These are phyloP conservation scores for Mohoua ochrocephala DNA, from an alignment of 2,113 vertebrate genomes.

Conservation along the genomic window DNA sequence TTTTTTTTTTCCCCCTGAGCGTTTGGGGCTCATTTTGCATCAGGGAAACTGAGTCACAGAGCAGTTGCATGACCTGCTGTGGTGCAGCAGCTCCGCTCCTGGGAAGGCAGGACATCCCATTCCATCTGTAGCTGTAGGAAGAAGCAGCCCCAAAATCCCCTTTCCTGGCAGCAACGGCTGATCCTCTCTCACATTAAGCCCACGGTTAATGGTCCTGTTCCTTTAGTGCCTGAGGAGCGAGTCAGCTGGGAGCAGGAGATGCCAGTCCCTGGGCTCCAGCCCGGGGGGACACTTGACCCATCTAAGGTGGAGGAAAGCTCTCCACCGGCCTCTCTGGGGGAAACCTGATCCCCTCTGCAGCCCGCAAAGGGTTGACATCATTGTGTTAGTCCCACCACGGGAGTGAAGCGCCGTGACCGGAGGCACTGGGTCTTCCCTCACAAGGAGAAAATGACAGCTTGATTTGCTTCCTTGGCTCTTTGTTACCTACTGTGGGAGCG, in stretches of 20 bases:
- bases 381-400: not conserved
- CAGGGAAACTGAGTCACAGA: not conserved
- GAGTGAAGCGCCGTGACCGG: not conserved
- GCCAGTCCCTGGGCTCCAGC: not conserved
- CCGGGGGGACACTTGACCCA: not conserved
- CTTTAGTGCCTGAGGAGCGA: not conserved
- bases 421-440: not conserved
- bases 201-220: not conserved
- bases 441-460: constrained; percentile 16
- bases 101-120: not conserved
- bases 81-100: fast-evolving
- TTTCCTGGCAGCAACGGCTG: not conserved
- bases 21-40: not conserved
- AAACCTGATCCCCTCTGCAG: not conserved
- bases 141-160: not conserved
- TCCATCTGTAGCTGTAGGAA: not conserved
- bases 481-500: not conserved
- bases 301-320: constrained; percentile 13
- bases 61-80: not conserved
- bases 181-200: not conserved
- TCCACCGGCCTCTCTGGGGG: not conserved
- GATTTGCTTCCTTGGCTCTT: constrained; percentile 31
- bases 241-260: not conserved
- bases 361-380: constrained; percentile 4
- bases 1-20: too few relatives aligned